A percentile compares a stretch with the other conserved stretches of the same genome.
phyloP scores from a whole-genome alignment of 2,113 vertebrate species.

The Egretta garzetta region DNA sequence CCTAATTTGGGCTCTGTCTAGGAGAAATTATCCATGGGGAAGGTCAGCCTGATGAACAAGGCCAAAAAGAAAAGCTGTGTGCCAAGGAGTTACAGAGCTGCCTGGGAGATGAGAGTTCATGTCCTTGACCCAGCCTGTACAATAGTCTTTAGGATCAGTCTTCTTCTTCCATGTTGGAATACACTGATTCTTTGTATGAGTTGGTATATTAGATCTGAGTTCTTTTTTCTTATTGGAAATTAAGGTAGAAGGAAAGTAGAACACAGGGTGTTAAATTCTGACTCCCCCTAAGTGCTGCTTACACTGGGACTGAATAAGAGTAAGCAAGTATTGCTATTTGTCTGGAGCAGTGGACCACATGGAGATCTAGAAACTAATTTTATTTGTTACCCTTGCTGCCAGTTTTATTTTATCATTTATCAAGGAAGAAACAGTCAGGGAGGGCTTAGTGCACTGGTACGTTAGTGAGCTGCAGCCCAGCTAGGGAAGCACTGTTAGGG shows the following conservation, averaged over 20 bases:
- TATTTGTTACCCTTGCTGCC: not conserved
- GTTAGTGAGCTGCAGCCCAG: not conserved
- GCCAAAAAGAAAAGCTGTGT: constrained; percentile 55
- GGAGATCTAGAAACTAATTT: not conserved
- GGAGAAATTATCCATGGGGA: constrained; percentile 50
- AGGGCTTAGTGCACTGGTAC: not conserved
- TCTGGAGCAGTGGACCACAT: not conserved
- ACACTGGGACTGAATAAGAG: not conserved
- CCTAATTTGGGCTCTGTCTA: constrained; percentile 65
- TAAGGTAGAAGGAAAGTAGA: not conserved
- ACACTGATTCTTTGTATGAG: not conserved
- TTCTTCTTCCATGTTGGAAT: not conserved
- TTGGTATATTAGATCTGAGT: not conserved
- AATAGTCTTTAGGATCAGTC: not conserved
- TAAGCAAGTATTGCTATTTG: not conserved
- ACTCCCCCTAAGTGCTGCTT: not conserved
- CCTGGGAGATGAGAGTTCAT: not conserved
- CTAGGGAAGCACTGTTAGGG: not conserved
- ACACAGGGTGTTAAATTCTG: not conserved
- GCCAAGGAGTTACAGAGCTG: not conserved
- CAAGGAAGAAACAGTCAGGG: not conserved
- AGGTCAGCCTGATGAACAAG: constrained; percentile 46
- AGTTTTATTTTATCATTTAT: not conserved
- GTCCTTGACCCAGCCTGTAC: not conserved
- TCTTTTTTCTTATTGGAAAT: not conserved